Evolutionary conservation across 2,888 invertebrate genomes (phyloP).

Genomic region (Plagiodera versicolora): DNA sequence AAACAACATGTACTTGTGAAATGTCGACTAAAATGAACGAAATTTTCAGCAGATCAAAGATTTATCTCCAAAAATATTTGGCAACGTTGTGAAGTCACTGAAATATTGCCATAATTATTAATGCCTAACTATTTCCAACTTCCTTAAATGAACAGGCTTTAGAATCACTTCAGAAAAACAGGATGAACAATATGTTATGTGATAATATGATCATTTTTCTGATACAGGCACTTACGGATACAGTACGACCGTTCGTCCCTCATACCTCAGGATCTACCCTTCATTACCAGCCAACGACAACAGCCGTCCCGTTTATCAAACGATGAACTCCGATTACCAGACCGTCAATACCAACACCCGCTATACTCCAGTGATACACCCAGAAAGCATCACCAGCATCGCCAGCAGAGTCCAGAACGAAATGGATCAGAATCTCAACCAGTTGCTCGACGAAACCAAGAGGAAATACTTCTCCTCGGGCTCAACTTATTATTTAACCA

Average conservation of each 20-base stretch:
- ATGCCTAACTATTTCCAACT: too few relatives aligned
- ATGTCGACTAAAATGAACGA: too few relatives aligned
- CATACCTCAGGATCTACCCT: slow-evolving; percentile 18
- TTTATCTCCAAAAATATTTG: too few relatives aligned
- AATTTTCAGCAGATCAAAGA: too few relatives aligned
- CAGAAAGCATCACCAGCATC: slow-evolving; percentile 45
- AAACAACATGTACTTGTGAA: too few relatives aligned
- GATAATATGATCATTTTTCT: too few relatives aligned
- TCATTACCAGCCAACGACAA: slow-evolving; percentile 10
- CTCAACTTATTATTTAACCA: slow-evolving; percentile 27
- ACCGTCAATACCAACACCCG: slow-evolving; percentile 20
- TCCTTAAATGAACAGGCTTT: too few relatives aligned
- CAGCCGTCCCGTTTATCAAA: slow-evolving; percentile 4
- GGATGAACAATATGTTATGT: too few relatives aligned
- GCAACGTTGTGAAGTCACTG: too few relatives aligned
- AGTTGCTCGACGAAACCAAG: slow-evolving; percentile 41
- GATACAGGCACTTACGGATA: slow-evolving; percentile 17
- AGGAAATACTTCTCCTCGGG: slow-evolving; percentile 39
- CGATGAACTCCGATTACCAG: slow-evolving; percentile 6
- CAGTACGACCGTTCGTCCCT: slow-evolving; percentile 26
- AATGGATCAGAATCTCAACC: slow-evolving; percentile 43
- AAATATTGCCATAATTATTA: too few relatives aligned
- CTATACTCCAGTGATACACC: slow-evolving; percentile 40
- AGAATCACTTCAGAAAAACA: too few relatives aligned
- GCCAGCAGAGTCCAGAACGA: slow-evolving; percentile 46